These are phyloP conservation scores for Chloroclystis v-ata DNA, from an alignment of 2,888 invertebrate species.

Conservation along the genomic window DNA sequence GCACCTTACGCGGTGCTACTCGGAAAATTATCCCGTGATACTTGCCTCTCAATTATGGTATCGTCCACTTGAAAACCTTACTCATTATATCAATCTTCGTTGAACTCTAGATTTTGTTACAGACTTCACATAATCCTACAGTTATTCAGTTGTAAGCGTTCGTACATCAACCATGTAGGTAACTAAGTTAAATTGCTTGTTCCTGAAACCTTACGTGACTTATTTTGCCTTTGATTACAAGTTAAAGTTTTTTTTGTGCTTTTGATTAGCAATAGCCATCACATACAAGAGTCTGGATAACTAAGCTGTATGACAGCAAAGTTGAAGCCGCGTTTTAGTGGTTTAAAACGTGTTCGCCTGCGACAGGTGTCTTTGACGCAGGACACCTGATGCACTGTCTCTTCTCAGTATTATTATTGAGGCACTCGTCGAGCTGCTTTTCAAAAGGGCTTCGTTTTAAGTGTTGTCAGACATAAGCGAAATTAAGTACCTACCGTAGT, in stretches of 20 bases:
- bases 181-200: slow-evolving; percentile 17
- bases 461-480: too few relatives aligned
- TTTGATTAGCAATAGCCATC: background rate
- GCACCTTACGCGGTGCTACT: slow-evolving; percentile 24
- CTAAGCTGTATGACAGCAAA: too few relatives aligned
- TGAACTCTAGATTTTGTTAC: slow-evolving; percentile 7
- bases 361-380: slow-evolving; percentile 29
- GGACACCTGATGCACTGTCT: slow-evolving; percentile 16
- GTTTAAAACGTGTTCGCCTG: slow-evolving; percentile 25
- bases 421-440: slow-evolving; percentile 5
- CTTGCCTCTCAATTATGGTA: slow-evolving; percentile 17
- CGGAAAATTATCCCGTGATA: slow-evolving; percentile 22
- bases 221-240: slow-evolving; percentile 2
- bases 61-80: slow-evolving; percentile 7
- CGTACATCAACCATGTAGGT: slow-evolving; percentile 7
- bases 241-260: background rate
- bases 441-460: too few relatives aligned
- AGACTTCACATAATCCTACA: slow-evolving; percentile 12
- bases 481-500: too few relatives aligned
- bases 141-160: slow-evolving; percentile 15
- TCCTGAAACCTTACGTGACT: slow-evolving; percentile 13
- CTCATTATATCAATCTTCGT: slow-evolving; percentile 6
- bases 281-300: too few relatives aligned
- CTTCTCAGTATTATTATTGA: slow-evolving; percentile 21
- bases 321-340: background rate